Conservation (phyloP, 1,140 invertebrate genomes). For the Apis florea region DNA sequence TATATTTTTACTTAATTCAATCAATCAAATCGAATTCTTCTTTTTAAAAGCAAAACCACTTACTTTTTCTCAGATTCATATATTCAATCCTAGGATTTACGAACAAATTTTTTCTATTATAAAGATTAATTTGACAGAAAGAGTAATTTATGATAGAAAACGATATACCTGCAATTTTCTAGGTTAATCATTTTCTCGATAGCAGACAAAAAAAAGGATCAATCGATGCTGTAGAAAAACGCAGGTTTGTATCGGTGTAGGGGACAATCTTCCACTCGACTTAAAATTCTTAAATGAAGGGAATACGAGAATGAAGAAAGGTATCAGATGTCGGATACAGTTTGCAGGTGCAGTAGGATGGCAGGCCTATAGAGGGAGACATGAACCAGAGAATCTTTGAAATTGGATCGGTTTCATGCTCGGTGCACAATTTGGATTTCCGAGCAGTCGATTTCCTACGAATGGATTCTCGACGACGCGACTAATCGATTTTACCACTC, state of each 20-base stretch:
- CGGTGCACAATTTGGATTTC: constrained; percentile 17
- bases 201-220: constrained; percentile 17
- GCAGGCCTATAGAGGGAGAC: not conserved
- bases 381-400: constrained; percentile 33
- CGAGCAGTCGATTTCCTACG: constrained; percentile 45
- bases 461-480: constrained; percentile 48
- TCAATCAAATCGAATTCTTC: too few relatives aligned
- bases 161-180: not conserved
- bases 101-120: not conserved
- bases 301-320: constrained; percentile 28
- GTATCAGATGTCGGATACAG: constrained; percentile 58
- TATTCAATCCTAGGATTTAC: too few relatives aligned
- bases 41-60: too few relatives aligned
- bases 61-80: too few relatives aligned
- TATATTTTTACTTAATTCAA: too few relatives aligned
- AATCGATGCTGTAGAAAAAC: not conserved
- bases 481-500: constrained; percentile 58
- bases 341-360: constrained; percentile 54
- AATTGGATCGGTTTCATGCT: constrained; percentile 58
- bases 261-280: constrained; percentile 43
- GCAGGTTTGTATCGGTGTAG: constrained; percentile 7
- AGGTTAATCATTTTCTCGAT: not conserved
- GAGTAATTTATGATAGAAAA: not conserved
- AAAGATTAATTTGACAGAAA: not conserved
- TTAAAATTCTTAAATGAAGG: constrained; percentile 28